These are phyloP conservation scores for Lepilemur ruficaudatus DNA, from an alignment of 2,797 vertebrate species.

Conservation along the genomic window DNA sequence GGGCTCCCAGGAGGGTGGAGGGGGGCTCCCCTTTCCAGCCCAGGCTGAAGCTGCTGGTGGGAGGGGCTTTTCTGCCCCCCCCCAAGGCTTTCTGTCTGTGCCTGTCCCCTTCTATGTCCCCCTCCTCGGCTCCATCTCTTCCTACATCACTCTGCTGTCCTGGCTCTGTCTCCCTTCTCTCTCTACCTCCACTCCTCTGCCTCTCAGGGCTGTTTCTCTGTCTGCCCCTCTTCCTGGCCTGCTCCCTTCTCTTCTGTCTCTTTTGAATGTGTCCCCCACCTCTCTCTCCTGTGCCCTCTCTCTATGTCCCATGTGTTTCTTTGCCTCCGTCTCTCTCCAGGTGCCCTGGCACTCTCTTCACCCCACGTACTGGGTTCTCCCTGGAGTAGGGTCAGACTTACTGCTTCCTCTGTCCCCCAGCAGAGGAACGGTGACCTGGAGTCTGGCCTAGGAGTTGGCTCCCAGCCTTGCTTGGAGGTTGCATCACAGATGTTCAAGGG, in stretches of 20 bases:
- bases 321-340: not conserved
- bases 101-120: not conserved
- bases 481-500: not conserved
- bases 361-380: not conserved
- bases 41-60: not conserved
- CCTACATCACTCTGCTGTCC: not conserved
- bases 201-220: not conserved
- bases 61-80: no score
- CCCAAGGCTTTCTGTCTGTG: not conserved
- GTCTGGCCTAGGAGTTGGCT: not conserved
- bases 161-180: not conserved
- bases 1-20: not conserved
- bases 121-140: not conserved
- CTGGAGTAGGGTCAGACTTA: not conserved
- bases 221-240: not conserved
- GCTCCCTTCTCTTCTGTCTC: not conserved
- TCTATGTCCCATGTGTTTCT: not conserved
- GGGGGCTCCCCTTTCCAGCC: not conserved
- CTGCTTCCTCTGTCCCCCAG: not conserved
- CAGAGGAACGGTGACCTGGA: not conserved
- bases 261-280: not conserved
- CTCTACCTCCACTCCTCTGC: not conserved
- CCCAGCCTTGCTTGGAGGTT: not conserved
- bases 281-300: not conserved
- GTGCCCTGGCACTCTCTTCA: no score